A percentile compares a stretch with the other conserved stretches of the same genome.
phyloP scores from a whole-genome alignment of 2,797 vertebrate genomes.

The Danio albolineatus region DNA sequence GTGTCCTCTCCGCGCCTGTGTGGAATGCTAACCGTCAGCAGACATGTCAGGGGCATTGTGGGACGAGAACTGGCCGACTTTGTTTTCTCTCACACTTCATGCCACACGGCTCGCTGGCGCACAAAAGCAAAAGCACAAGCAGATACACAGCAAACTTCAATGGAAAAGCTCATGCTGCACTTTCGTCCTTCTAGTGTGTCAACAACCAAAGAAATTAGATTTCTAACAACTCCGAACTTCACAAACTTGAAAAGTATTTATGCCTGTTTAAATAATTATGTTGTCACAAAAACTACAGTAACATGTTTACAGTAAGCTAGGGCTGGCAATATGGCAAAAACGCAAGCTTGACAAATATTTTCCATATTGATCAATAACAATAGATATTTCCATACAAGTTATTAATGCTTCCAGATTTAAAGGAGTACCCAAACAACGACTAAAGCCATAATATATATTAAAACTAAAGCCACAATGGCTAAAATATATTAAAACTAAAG shows the following conservation, averaged over 20 bases:
- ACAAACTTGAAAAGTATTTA: background rate
- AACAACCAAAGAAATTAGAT: background rate
- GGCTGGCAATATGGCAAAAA: too few species aligned
- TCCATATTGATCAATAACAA: too few species aligned
- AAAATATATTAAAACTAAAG: too few species aligned
- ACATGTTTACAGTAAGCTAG: too few species aligned
- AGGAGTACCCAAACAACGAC: too few species aligned
- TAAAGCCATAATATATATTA: too few species aligned
- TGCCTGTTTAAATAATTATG: background rate
- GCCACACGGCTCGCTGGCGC: slow-evolving; percentile 60
- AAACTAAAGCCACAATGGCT: too few species aligned
- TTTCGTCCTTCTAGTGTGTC: background rate
- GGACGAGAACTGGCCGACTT: slow-evolving; percentile 58
- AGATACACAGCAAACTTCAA: background rate
- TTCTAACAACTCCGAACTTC: background rate
- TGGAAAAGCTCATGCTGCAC: background rate
- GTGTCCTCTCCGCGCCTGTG: slow-evolving; percentile 61
- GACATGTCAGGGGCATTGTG: slow-evolving; percentile 69
- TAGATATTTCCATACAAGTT: too few species aligned
- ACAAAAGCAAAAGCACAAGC: slow-evolving; percentile 58
- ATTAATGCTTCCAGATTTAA: too few species aligned
- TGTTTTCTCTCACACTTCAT: slow-evolving; percentile 68
- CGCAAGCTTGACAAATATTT: too few species aligned
- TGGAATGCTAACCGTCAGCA: slow-evolving; percentile 72
- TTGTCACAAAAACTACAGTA: background rate